These are phyloP conservation scores for Drosophila emarginata DNA, from an alignment of 2,888 invertebrate species.

Conservation along the genomic window DNA sequence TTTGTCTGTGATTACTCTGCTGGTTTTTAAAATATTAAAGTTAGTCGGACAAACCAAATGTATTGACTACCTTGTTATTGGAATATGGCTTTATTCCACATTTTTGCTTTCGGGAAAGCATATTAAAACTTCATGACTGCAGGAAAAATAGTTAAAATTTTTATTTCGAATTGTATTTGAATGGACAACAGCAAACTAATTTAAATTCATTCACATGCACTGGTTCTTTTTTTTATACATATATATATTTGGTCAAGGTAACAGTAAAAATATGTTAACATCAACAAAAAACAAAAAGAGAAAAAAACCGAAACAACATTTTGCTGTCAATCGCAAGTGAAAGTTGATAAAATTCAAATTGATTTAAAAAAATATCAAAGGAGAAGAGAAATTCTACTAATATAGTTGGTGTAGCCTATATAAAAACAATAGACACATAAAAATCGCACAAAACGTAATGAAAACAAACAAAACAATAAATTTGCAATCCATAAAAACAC, in stretches of 20 bases:
- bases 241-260: conserved; percentile 8
- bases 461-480: conserved; percentile 77
- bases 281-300: background rate
- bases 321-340: conserved; percentile 1
- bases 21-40: no score
- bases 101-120: background rate
- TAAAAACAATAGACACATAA: conserved; percentile 51
- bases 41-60: no score
- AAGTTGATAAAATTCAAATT: conserved; percentile 23
- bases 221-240: conserved; percentile 17
- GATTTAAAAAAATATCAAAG: background rate
- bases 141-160: background rate
- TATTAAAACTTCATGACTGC: background rate
- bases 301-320: conserved; percentile 11
- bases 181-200: conserved; percentile 31
- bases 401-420: conserved; percentile 10
- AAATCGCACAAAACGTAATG: conserved; percentile 63
- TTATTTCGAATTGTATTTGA: conserved; percentile 13
- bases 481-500: conserved; percentile 63
- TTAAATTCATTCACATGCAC: conserved; percentile 31
- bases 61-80: no score
- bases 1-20: no score
- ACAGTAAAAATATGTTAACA: conserved; percentile 23
- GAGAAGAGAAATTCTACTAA: background rate
- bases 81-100: background rate